Evolutionary conservation across 2,113 vertebrate genomes (phyloP).

Genomic region (Cyprinodon variegatus): DNA sequence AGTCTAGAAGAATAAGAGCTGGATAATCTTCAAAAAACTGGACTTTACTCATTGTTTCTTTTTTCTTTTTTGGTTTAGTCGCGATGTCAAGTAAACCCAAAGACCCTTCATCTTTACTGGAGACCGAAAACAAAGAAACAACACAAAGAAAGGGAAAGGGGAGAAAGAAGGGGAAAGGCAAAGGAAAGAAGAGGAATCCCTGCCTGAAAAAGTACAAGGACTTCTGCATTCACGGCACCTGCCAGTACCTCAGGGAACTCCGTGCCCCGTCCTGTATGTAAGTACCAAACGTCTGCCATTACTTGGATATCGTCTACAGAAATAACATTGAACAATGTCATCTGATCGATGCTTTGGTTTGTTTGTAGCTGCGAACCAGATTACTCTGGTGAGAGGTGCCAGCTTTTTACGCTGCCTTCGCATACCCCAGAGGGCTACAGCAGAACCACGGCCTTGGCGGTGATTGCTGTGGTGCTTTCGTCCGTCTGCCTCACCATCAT

Average conservation of each 20-base stretch:
- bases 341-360: neutral
- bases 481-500: constrained; percentile 93
- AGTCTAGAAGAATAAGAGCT: neutral
- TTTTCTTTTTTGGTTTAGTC: constrained; percentile 72
- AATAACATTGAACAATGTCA: neutral
- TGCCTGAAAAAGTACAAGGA: constrained; percentile 92
- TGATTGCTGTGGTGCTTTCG: constrained; percentile 91
- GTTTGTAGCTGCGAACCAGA: constrained; percentile 80
- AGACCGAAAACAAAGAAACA: constrained; percentile 39
- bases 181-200: constrained; percentile 92
- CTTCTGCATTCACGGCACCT: constrained; percentile 95
- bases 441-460: constrained; percentile 90
- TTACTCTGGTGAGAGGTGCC: constrained; percentile 90
- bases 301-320: neutral
- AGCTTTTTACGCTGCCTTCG: constrained; percentile 84
- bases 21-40: neutral
- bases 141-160: constrained; percentile 77
- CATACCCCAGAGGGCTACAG: constrained; percentile 83
- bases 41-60: neutral
- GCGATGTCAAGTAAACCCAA: constrained; percentile 90
- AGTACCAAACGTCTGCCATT: constrained; percentile 68
- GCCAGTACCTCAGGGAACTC: constrained; percentile 86
- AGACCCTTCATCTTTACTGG: constrained; percentile 69
- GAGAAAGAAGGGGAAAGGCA: constrained; percentile 85
- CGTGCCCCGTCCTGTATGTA: constrained; percentile 88